Evolutionary conservation across 2,797 vertebrate genomes (phyloP), one percentile per base, ranked within the genome.

Genomic region (Sebastes ruberrimus): DNA sequence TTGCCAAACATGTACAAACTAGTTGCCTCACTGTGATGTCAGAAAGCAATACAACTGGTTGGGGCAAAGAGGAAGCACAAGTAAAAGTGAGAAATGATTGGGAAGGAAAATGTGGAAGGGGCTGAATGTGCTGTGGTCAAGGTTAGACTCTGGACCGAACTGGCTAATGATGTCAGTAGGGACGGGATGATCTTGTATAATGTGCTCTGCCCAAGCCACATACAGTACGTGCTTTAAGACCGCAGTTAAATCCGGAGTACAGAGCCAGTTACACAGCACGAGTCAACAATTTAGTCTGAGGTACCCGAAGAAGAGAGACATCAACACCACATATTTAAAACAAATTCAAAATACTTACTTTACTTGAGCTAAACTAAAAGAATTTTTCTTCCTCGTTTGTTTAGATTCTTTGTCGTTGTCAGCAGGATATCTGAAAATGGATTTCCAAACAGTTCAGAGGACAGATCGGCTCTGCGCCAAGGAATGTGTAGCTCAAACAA

Each of bases 91-190:
- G 59, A 60, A 59, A 71, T 38, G 5, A 66, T 13, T 66, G 8
- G 10, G 4, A 35, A 25, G 32, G 20, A 74, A 74, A 71, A 71
- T 32, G 67, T 65, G 27, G 57, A 49, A 63, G 49, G 57, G 46
- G 69, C 56, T 76, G 57, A 80, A 74, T 56, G 74, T 56, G 67
- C 59, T 80, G 77, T 71, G 71, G 82, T 88, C 67, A 83, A 82
- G 67, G 66, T 85, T 70, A 11, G 52, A 84, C 49, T 73, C 18
- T 10, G 69, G 69, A 70, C 71, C 32, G 27, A 60, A 80, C 22
- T 3, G 53, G 23, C 64, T 69, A 77, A 81, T 91, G 80, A 88
- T 86, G 85, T 78, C 82, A 88, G 16, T 7, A 18, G 82, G 79
- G 81, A 76, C 11, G 80, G 81, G 74, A 13, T 38, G 70, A 59